These are phyloP conservation scores for Drosophila ezoana DNA, from an alignment of 2,888 invertebrate genomes.

Conservation along the genomic window DNA sequence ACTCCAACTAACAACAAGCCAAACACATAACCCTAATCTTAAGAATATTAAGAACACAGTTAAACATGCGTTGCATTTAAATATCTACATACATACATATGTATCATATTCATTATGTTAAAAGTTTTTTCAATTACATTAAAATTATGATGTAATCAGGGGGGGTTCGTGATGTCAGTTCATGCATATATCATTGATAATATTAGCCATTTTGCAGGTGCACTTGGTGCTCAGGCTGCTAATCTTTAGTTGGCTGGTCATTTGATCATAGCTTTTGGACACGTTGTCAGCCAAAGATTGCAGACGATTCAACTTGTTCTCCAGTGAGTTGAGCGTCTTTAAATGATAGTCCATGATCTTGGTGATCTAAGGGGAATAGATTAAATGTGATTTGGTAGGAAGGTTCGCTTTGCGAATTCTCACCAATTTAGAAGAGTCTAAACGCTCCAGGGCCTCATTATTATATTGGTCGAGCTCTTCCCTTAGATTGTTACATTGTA, in stretches of 20 bases:
- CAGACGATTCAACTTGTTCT: constrained; percentile 32
- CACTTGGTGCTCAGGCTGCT: constrained; percentile 11
- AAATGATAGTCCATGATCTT: constrained; percentile 48
- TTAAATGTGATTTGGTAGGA: neutral
- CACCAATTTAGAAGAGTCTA: constrained; percentile 38
- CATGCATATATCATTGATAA: neutral
- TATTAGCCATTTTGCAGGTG: constrained; percentile 12
- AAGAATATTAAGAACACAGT: constrained; percentile 66
- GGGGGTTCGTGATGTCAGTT: neutral
- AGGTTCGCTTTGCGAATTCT: neutral
- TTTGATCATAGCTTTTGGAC: neutral
- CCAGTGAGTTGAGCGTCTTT: constrained; percentile 26
- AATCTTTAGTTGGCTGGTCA: constrained; percentile 4
- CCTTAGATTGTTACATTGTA: constrained; percentile 35
- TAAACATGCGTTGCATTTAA: constrained; percentile 63
- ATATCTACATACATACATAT: constrained; percentile 27
- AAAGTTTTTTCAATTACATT: constrained; percentile 5
- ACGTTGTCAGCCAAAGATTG: constrained; percentile 10
- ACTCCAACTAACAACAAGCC: constrained; percentile 63
- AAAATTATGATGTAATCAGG: neutral
- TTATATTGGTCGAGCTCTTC: constrained; percentile 42
- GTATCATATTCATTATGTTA: constrained; percentile 36
- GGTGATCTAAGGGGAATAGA: constrained; percentile 32
- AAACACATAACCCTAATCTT: constrained; percentile 15
- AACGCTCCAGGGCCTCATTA: neutral